Percentiles rank a stretch among this genome's conserved stretches.
Conservation (phyloP, 2,797 vertebrate species). For the Melanogrammus aeglefinus region DNA sequence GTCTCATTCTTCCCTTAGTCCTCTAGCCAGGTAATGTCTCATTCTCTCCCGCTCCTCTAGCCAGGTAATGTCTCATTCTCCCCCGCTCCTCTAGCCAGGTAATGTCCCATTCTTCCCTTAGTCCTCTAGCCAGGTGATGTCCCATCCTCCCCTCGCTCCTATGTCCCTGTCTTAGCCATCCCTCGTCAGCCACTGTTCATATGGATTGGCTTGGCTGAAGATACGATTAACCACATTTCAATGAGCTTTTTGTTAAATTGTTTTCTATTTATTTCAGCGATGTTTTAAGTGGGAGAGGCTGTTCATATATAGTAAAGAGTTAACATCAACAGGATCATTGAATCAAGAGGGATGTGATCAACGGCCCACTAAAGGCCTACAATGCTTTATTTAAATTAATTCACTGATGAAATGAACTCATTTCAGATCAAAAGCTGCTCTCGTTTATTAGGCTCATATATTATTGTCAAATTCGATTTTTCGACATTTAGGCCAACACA, state of each 20-base stretch:
- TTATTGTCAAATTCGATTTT: neutral
- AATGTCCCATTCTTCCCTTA: no score
- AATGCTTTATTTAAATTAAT: neutral
- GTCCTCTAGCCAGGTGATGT: no score
- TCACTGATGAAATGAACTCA: neutral
- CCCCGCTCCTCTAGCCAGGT: no score
- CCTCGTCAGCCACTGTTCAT: neutral
- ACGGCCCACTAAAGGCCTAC: neutral
- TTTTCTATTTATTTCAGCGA: neutral
- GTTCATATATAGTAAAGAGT: neutral
- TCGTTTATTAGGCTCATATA: neutral
- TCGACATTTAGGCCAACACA: neutral
- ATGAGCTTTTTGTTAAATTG: slow-evolving; percentile 4
- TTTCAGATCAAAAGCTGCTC: neutral
- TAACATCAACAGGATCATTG: neutral
- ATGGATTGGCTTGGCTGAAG: slow-evolving; percentile 2
- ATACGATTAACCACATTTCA: neutral
- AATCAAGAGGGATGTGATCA: neutral
- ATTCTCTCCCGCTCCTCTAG: no score
- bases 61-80: neutral
- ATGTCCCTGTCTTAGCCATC: no score
- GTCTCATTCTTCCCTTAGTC: no score
- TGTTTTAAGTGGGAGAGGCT: neutral
- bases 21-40: no score
- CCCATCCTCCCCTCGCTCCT: no score